Conservation (phyloP, 2,797 vertebrate genomes). For the Lepus townsendii region DNA sequence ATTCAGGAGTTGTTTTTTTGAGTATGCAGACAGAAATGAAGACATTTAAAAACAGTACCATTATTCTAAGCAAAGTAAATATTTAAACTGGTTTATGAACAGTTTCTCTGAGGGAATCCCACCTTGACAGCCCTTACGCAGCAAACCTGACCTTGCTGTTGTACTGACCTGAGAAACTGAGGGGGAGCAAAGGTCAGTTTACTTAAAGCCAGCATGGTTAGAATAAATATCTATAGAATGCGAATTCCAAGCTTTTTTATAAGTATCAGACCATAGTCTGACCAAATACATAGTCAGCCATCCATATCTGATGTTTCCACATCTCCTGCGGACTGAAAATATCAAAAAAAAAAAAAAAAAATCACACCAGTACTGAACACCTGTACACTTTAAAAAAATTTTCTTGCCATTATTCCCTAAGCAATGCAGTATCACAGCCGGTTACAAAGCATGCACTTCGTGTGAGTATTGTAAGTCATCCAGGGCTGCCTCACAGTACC, state of each 20-base stretch:
- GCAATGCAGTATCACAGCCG: too few species aligned
- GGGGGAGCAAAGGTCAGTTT: background rate
- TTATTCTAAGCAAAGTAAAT: background rate
- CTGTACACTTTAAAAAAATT: background rate
- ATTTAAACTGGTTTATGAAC: background rate
- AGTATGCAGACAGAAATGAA: background rate
- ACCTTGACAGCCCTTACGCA: background rate
- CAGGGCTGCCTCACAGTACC: background rate
- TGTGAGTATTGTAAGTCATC: background rate
- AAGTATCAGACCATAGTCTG: background rate
- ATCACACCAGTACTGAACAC: background rate
- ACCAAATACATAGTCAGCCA: background rate
- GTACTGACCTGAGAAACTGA: background rate
- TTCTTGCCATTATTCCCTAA: background rate
- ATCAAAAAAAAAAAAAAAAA: too few species aligned
- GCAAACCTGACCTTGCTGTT: background rate
- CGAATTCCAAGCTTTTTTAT: slow-evolving; percentile 39
- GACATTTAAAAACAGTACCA: background rate
- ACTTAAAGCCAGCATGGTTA: background rate
- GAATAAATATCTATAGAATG: slow-evolving; percentile 11
- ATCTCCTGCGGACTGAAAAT: background rate
- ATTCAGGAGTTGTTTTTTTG: background rate
- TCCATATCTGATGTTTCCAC: background rate
- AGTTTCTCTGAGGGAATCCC: background rate
- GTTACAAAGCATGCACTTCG: background rate